Percentiles rank a stretch among this genome's conserved stretches.
These are phyloP conservation scores for Lynx canadensis DNA, from an alignment of 2,113 vertebrate species.

Conservation along the genomic window DNA sequence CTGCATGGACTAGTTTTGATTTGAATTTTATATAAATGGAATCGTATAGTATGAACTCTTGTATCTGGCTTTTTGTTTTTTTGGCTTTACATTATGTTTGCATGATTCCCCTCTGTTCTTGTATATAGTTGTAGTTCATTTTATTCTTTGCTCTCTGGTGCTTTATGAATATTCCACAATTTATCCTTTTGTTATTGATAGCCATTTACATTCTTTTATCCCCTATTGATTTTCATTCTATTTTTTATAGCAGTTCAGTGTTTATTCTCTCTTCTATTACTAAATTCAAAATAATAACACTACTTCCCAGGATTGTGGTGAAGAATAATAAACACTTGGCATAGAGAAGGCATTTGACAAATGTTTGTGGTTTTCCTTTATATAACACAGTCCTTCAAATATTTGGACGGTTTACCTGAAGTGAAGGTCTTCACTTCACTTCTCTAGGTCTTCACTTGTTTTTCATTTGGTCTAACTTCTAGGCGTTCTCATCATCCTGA, in stretches of 20 bases:
- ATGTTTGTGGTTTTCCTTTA: neutral
- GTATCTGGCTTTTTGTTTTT: neutral
- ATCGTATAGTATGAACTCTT: neutral
- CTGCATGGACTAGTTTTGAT: neutral
- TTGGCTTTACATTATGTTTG: neutral
- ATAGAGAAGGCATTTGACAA: neutral
- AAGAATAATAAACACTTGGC: neutral
- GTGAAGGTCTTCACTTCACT: neutral
- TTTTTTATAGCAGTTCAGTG: neutral
- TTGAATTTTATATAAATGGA: neutral
- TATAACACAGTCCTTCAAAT: neutral
- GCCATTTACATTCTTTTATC: conserved; percentile 12
- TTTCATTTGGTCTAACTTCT: neutral
- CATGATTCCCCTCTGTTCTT: neutral
- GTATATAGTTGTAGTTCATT: neutral
- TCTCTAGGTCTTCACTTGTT: neutral
- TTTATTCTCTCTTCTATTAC: conserved; percentile 28
- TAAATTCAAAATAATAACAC: neutral
- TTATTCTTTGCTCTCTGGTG: neutral
- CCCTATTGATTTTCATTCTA: neutral
- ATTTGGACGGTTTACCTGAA: neutral
- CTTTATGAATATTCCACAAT: neutral
- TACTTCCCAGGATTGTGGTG: neutral
- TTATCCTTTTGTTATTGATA: conserved; percentile 2
- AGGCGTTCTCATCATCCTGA: neutral